Evolutionary conservation across 2,113 vertebrate species (phyloP).

Genomic region (Sylvia atricapilla): DNA sequence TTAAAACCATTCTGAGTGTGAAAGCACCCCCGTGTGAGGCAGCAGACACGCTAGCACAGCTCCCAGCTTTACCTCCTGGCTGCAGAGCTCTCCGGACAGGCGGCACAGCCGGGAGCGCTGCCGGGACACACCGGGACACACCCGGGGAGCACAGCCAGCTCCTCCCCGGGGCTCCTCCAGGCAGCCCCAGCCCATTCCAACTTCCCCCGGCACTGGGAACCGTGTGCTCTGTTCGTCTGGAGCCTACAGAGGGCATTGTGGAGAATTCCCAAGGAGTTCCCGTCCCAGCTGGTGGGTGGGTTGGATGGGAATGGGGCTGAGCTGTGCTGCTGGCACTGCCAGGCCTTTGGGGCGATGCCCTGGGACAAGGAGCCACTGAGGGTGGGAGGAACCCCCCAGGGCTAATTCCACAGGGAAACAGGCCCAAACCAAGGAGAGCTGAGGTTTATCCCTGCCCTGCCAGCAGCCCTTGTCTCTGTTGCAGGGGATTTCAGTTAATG

Average conservation of each 20-base stretch:
- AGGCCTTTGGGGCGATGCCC: neutral
- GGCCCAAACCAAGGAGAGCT: neutral
- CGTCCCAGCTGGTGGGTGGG: accelerated
- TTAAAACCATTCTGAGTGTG: neutral
- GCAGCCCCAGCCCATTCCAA: neutral
- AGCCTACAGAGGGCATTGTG: slow-evolving; percentile 12
- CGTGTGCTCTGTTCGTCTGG: neutral
- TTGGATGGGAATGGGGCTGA: neutral
- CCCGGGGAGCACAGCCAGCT: neutral
- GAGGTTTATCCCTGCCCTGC: neutral
- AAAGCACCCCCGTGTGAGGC: neutral
- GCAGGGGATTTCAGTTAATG: neutral
- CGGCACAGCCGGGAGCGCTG: accelerated
- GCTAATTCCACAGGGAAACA: neutral
- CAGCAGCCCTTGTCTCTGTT: neutral
- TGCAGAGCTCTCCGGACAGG: neutral
- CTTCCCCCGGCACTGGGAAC: neutral
- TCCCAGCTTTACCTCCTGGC: neutral
- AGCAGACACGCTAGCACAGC: neutral
- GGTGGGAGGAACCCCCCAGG: neutral
- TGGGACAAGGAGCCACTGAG: accelerated
- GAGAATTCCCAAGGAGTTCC: neutral
- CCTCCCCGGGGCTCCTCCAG: accelerated
- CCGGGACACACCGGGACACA: neutral
- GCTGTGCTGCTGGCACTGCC: accelerated